These are phyloP conservation scores for Fistularia commersonii DNA, from an alignment of 2,797 vertebrate genomes.

Conservation along the genomic window DNA sequence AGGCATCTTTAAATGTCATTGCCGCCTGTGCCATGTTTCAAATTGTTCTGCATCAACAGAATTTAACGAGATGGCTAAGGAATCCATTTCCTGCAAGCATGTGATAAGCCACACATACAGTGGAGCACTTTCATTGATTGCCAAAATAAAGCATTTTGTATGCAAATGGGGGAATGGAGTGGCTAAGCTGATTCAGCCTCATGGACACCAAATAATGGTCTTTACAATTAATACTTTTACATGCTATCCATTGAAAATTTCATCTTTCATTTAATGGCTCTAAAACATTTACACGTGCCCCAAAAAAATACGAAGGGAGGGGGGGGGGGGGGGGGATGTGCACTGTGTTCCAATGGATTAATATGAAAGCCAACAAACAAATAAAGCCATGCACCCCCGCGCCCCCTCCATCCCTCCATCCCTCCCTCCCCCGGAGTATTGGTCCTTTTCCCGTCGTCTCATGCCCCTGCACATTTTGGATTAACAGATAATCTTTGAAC, in stretches of 20 bases:
- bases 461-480: conserved; percentile 83
- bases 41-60: conserved; percentile 99
- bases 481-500: conserved; percentile 87
- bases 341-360: conserved; percentile 78
- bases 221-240: conserved; percentile 86
- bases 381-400: conserved; percentile 70
- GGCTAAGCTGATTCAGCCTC: conserved; percentile 95
- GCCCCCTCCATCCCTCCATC: conserved; percentile 39
- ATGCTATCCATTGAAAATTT: conserved; percentile 83
- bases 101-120: conserved; percentile 99
- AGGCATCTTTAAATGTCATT: conserved; percentile 99
- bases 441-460: conserved; percentile 71
- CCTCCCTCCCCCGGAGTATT: conserved; percentile 54
- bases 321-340: conserved; percentile 45
- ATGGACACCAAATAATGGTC: conserved; percentile 87
- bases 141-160: conserved; percentile 99
- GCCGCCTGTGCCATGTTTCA: conserved; percentile 98
- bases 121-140: conserved; percentile 99
- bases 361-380: conserved; percentile 82
- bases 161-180: conserved; percentile 99
- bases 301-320: conserved; percentile 20
- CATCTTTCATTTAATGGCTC: conserved; percentile 81
- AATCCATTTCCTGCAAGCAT: conserved; percentile 97
- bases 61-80: conserved; percentile 99
- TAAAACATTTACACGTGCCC: conserved; percentile 80